Conservation (phyloP, 2,113 vertebrate genomes). For the Muscicapa adusta region DNA sequence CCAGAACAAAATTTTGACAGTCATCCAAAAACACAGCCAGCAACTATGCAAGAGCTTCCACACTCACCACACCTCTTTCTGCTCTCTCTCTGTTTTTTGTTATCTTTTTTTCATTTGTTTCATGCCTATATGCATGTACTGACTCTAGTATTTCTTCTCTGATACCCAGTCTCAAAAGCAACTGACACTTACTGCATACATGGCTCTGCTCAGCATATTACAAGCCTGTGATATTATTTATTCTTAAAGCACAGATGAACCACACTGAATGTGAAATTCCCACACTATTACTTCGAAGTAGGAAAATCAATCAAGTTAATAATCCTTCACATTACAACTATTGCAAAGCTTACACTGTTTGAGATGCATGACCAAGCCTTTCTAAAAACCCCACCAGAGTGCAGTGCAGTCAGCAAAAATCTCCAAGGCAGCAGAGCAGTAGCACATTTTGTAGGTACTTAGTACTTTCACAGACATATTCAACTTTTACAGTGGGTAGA, state of each 20-base stretch:
- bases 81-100: background rate
- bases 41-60: background rate
- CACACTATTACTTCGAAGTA: background rate
- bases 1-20: background rate
- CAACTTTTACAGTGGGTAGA: background rate
- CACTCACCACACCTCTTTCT: background rate
- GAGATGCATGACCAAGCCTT: background rate
- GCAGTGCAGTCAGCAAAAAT: background rate
- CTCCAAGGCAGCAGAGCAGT: background rate
- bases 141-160: background rate
- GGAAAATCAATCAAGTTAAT: background rate
- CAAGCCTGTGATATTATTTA: background rate
- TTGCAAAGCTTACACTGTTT: background rate
- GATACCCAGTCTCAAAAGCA: background rate
- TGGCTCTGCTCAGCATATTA: background rate
- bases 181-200: background rate
- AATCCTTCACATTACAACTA: background rate
- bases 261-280: background rate
- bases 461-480: background rate
- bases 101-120: background rate
- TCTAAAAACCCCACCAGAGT: background rate
- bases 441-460: background rate
- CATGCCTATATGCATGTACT: background rate
- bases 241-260: background rate
- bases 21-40: background rate